Percentiles rank a stretch among this genome's conserved stretches.
Conservation (phyloP, 2,888 invertebrate species). For the Globia sparganii region DNA sequence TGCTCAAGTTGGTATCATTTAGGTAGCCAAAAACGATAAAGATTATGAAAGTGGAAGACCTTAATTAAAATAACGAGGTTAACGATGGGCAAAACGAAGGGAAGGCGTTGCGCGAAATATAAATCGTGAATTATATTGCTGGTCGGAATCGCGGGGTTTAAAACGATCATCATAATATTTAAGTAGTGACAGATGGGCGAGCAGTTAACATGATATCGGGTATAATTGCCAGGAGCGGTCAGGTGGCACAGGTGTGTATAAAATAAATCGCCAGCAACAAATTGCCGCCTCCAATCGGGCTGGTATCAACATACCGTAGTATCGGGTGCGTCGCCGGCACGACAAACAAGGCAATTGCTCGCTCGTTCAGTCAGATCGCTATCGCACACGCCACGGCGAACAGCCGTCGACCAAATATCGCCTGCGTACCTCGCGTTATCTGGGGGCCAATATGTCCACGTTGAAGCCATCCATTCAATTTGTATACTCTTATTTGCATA, state of each 20-base stretch:
- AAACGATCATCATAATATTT: constrained; percentile 45
- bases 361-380: constrained; percentile 78
- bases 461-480: constrained; percentile 72
- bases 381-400: constrained; percentile 78
- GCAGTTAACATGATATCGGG: constrained; percentile 49
- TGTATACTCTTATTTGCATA: constrained; percentile 70
- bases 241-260: constrained; percentile 50
- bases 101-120: constrained; percentile 21
- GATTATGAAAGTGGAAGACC: constrained; percentile 50
- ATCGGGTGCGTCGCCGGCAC: constrained; percentile 69
- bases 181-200: constrained; percentile 46
- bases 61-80: constrained; percentile 55
- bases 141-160: constrained; percentile 13
- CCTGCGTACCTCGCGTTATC: constrained; percentile 69
- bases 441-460: constrained; percentile 72
- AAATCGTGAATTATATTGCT: constrained; percentile 38
- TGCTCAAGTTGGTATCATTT: constrained; percentile 32
- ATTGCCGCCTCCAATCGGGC: constrained; percentile 71
- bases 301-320: constrained; percentile 63
- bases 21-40: constrained; percentile 45
- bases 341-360: constrained; percentile 88
- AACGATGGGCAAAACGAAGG: constrained; percentile 49
- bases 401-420: constrained; percentile 71
- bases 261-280: constrained; percentile 65
- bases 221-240: constrained; percentile 58